A percentile compares a stretch with the other conserved stretches of the same genome.
phyloP scores from a whole-genome alignment of 2,113 vertebrate genomes.

The Phaethornis superciliosus region DNA sequence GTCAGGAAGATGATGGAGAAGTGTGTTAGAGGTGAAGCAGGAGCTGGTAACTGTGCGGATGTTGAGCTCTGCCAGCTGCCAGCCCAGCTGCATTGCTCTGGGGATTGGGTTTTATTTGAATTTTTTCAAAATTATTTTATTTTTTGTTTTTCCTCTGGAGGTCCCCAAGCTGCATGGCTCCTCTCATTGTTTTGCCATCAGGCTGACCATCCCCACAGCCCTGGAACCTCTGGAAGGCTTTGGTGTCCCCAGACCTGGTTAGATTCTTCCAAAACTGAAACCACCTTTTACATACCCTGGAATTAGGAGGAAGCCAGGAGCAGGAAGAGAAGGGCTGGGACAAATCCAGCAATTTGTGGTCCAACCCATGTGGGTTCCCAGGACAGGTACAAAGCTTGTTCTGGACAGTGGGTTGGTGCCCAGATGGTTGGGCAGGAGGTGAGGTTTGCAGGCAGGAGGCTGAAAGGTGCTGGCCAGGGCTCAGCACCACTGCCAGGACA shows the following conservation, averaged over 20 bases:
- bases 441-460: neutral
- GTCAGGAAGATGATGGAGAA: neutral
- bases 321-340: neutral
- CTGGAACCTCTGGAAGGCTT: too few relatives aligned
- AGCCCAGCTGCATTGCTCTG: accelerated
- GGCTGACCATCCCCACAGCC: accelerated
- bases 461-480: accelerated
- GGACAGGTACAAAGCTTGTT: accelerated
- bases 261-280: neutral
- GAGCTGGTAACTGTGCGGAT: neutral
- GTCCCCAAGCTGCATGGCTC: neutral
- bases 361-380: accelerated
- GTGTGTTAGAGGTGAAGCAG: neutral
- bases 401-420: neutral
- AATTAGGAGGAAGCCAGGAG: accelerated
- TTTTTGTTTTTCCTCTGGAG: neutral
- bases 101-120: neutral
- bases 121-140: neutral
- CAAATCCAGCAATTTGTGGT: accelerated
- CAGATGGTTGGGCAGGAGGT: neutral
- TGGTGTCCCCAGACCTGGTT: neutral
- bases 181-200: too few relatives aligned
- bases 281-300: accelerated
- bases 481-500: accelerated
- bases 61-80: neutral